These are phyloP conservation scores for Cheilosia soror DNA, from an alignment of 2,888 invertebrate genomes.

Conservation along the genomic window DNA sequence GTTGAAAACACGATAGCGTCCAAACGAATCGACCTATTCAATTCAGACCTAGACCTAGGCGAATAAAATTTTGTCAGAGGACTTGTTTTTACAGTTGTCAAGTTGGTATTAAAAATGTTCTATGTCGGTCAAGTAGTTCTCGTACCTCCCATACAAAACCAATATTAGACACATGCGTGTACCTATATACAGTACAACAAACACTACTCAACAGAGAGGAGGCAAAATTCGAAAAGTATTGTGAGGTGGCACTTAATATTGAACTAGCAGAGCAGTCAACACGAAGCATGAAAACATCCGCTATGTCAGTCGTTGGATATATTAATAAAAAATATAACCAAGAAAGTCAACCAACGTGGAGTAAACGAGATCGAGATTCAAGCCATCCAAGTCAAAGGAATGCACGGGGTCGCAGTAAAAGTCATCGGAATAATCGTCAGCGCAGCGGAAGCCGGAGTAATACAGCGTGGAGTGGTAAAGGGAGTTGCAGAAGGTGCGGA, in stretches of 20 bases:
- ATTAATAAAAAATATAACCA: constrained; percentile 15
- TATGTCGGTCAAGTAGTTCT: no score
- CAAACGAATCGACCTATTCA: no score
- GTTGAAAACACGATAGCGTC: no score
- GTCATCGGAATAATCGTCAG: constrained; percentile 20
- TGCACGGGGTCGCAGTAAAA: constrained; percentile 4
- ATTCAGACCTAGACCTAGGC: no score
- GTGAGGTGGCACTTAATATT: constrained; percentile 32
- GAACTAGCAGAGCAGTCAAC: constrained; percentile 34
- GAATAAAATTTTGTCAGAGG: no score
- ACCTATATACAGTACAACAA: no score
- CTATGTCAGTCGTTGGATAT: constrained; percentile 14
- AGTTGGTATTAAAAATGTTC: no score
- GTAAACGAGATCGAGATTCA: not conserved
- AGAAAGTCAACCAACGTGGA: not conserved
- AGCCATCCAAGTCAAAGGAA: not conserved
- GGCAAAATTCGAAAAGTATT: constrained; percentile 35
- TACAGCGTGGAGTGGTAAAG: not conserved
- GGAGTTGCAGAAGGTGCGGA: constrained; percentile 4
- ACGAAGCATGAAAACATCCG: constrained; percentile 22
- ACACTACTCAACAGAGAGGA: constrained; percentile 21
- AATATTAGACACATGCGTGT: no score
- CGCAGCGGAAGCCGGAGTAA: not conserved
- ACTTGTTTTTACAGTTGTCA: no score
- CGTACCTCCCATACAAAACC: no score